These are phyloP conservation scores for Pseudolycoriella hygida DNA, from an alignment of 2,888 invertebrate genomes.

Conservation along the genomic window DNA sequence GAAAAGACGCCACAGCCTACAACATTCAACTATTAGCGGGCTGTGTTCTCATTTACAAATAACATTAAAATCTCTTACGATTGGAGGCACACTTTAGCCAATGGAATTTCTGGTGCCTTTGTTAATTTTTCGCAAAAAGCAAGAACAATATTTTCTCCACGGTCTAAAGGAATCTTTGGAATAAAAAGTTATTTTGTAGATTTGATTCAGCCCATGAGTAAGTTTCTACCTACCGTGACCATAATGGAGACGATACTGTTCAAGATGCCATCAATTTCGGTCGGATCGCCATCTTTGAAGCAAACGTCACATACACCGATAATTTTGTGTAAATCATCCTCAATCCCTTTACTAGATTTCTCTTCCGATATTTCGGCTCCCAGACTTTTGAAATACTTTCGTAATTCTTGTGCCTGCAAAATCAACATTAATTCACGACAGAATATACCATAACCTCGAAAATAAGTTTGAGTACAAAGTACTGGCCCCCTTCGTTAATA, in stretches of 20 bases:
- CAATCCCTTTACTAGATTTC: conserved; percentile 73
- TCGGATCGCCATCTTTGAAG: conserved; percentile 63
- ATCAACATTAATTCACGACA: too few species aligned
- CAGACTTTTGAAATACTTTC: conserved; percentile 75
- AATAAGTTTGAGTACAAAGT: too few species aligned
- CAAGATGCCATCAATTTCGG: conserved; percentile 79
- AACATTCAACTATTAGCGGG: too few species aligned
- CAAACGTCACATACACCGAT: conserved; percentile 87
- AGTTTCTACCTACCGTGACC: conserved; percentile 55
- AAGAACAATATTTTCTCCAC: conserved; percentile 73
- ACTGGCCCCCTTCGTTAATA: too few species aligned
- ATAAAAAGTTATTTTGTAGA: too few species aligned
- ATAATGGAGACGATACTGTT: conserved; percentile 95
- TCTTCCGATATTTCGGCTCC: conserved; percentile 92
- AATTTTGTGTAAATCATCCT: conserved; percentile 86
- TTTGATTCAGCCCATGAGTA: too few species aligned
- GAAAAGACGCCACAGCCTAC: conserved; percentile 75
- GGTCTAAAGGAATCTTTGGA: conserved; percentile 61
- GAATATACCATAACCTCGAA: conserved; percentile 11
- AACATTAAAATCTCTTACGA: conserved; percentile 42
- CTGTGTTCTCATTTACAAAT: too few species aligned
- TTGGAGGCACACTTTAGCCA: conserved; percentile 64
- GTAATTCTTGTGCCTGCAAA: conserved; percentile 62
- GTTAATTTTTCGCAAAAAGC: conserved; percentile 85
- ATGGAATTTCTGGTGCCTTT: conserved; percentile 66